Conservation (phyloP, 1,140 invertebrate species). For the Macrobrachium nipponense region DNA sequence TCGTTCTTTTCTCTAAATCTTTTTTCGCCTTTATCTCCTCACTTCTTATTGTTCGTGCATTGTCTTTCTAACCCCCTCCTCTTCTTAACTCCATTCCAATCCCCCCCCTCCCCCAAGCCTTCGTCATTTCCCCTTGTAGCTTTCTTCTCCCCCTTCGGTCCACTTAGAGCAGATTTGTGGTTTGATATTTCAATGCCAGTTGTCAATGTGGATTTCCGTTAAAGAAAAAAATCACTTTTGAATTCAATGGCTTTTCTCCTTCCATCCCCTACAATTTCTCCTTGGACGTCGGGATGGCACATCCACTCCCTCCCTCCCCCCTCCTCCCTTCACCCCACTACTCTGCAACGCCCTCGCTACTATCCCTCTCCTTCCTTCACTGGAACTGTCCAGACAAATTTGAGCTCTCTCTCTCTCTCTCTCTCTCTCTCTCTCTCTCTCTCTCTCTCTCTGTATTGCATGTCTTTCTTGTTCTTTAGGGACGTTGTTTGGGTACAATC, state of each 20-base stretch:
- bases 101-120: background rate
- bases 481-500: too few species aligned
- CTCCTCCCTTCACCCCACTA: background rate
- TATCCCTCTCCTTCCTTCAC: constrained; percentile 1
- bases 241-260: constrained; percentile 35
- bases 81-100: constrained; percentile 26
- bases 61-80: background rate
- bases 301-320: background rate
- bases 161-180: constrained; percentile 50
- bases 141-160: constrained; percentile 12
- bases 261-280: background rate
- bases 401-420: background rate
- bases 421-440: constrained; percentile 2
- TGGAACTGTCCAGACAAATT: constrained; percentile 10
- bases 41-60: background rate
- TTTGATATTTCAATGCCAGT: constrained; percentile 55
- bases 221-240: constrained; percentile 38
- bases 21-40: background rate
- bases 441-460: background rate
- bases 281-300: too few species aligned
- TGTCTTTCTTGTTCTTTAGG: background rate
- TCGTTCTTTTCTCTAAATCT: background rate
- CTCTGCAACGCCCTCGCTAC: background rate
- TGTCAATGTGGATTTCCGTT: constrained; percentile 51
- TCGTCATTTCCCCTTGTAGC: background rate